A percentile compares a stretch with the other conserved stretches of the same genome.
Evolutionary conservation across 2,113 vertebrate species (phyloP).

Genomic region (Eurystomus gularis): DNA sequence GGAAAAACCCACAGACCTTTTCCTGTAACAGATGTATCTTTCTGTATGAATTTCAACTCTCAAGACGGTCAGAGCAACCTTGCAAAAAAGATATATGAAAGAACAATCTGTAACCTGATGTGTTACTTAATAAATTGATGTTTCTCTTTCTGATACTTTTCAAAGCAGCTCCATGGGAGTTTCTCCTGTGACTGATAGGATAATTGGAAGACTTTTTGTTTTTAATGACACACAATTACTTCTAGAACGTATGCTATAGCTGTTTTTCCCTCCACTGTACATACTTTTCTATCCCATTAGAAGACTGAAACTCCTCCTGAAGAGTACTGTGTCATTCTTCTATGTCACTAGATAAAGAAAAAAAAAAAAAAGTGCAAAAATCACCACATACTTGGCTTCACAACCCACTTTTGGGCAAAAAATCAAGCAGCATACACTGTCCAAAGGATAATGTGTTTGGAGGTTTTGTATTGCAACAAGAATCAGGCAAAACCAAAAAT

Average conservation of each 20-base stretch:
- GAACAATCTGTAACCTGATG: background rate
- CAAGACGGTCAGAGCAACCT: background rate
- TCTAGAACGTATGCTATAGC: background rate
- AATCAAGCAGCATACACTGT: background rate
- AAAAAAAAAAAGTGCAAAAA: background rate
- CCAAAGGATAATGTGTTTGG: background rate
- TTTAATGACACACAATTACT: background rate
- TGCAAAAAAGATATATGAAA: background rate
- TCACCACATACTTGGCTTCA: background rate
- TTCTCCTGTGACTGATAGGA: background rate
- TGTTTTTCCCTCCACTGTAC: background rate
- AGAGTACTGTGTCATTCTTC: background rate
- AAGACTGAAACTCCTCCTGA: background rate
- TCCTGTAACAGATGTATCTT: background rate
- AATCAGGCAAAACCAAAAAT: background rate
- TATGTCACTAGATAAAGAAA: accelerated
- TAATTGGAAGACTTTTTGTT: constrained; percentile 11
- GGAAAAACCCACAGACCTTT: background rate
- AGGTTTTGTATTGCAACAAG: background rate
- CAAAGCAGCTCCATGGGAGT: background rate
- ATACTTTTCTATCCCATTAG: background rate
- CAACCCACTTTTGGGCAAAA: background rate
- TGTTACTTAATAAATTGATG: background rate
- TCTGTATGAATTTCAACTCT: background rate
- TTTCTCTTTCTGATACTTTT: constrained; percentile 13